phyloP scores from a whole-genome alignment of 2,113 vertebrate species.

The Marmota flaviventris region DNA sequence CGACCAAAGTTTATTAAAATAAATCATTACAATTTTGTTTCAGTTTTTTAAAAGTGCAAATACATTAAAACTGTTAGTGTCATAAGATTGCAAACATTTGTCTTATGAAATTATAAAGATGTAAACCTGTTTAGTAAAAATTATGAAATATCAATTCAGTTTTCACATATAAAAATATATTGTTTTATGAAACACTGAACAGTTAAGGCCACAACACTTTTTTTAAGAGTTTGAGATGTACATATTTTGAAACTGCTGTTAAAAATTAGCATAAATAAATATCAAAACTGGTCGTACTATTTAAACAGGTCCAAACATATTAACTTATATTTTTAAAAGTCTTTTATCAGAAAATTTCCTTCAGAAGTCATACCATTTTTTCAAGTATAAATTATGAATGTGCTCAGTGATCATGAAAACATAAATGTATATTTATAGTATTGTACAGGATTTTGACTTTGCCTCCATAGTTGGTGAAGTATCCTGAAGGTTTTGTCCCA shows the following conservation, averaged over 20 bases:
- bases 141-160: constrained; percentile 75
- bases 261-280: constrained; percentile 87
- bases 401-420: constrained; percentile 77
- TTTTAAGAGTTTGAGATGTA: constrained; percentile 76
- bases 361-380: constrained; percentile 79
- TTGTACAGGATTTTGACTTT: constrained; percentile 85
- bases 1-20: constrained; percentile 68
- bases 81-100: constrained; percentile 65
- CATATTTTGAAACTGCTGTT: constrained; percentile 65
- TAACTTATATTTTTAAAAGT: constrained; percentile 71
- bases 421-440: constrained; percentile 69
- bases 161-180: constrained; percentile 86
- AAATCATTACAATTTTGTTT: constrained; percentile 68
- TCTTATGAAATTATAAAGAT: constrained; percentile 72
- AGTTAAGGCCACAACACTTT: constrained; percentile 87
- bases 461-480: constrained; percentile 77
- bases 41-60: constrained; percentile 75
- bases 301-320: constrained; percentile 81
- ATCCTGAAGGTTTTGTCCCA: constrained; percentile 76
- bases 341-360: constrained; percentile 68
- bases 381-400: constrained; percentile 86
- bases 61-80: constrained; percentile 67
- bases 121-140: constrained; percentile 78
- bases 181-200: constrained; percentile 84
- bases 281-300: constrained; percentile 75